These are phyloP conservation scores for Tuberolachnus salignus DNA, from an alignment of 2,888 invertebrate genomes.

Conservation along the genomic window DNA sequence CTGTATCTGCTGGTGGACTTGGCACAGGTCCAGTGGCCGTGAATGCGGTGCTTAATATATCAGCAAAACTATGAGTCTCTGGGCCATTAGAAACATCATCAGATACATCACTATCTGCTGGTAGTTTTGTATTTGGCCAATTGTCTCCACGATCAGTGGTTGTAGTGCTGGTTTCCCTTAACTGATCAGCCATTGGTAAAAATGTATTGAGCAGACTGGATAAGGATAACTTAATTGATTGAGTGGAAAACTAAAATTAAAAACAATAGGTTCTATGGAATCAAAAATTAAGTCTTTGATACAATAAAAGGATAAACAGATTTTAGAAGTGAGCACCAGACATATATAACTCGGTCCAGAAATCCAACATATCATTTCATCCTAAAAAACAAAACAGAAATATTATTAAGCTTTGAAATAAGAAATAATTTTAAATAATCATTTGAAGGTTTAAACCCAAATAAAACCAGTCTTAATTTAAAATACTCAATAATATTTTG, in stretches of 20 bases:
- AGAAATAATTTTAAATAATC: too few relatives aligned
- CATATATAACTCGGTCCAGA: background rate
- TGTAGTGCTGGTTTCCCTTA: constrained; percentile 44
- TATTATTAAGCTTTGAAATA: background rate
- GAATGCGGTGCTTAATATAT: constrained; percentile 54
- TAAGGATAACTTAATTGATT: constrained; percentile 21
- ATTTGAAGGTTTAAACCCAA: too few relatives aligned
- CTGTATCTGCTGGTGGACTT: constrained; percentile 50
- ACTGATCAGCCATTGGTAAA: constrained; percentile 49
- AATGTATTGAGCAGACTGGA: constrained; percentile 35
- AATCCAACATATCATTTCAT: constrained; percentile 29
- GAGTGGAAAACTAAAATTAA: constrained; percentile 5
- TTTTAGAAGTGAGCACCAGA: constrained; percentile 15
- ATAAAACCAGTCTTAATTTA: too few relatives aligned
- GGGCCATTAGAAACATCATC: constrained; percentile 52
- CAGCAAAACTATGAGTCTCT: constrained; percentile 55
- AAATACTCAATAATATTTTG: too few relatives aligned
- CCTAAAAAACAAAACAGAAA: constrained; percentile 22
- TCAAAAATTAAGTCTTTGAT: constrained; percentile 2
- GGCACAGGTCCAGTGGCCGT: constrained; percentile 54
- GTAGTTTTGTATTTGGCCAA: constrained; percentile 47
- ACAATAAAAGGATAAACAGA: background rate
- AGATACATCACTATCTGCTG: constrained; percentile 45
- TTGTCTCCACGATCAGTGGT: constrained; percentile 30
- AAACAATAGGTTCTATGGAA: background rate